phyloP scores from a whole-genome alignment of 2,797 vertebrate genomes.

The Enteromius viviparus region DNA sequence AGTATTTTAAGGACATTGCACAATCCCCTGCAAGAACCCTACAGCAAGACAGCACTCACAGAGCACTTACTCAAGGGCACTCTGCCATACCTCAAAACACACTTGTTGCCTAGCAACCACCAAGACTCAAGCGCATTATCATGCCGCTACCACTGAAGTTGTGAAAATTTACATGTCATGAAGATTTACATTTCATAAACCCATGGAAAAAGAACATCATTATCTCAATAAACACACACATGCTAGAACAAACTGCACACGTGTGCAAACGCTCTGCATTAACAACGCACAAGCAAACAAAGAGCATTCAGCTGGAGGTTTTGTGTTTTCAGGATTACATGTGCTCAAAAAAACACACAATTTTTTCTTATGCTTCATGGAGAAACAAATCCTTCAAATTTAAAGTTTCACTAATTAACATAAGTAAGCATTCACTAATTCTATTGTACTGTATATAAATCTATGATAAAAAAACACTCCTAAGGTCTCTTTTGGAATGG shows the following conservation, averaged over 20 bases:
- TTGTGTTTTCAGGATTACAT: slow-evolving; percentile 23
- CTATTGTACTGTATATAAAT: neutral
- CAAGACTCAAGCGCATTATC: slow-evolving; percentile 31
- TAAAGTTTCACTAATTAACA: neutral
- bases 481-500: no score
- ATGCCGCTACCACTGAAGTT: slow-evolving; percentile 26
- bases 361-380: neutral
- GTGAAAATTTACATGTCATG: slow-evolving; percentile 27
- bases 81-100: slow-evolving; percentile 35
- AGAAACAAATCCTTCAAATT: neutral
- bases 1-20: neutral
- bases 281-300: slow-evolving; percentile 1
- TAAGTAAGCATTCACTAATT: neutral
- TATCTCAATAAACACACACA: slow-evolving; percentile 36
- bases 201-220: slow-evolving; percentile 18
- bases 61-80: slow-evolving; percentile 1
- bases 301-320: neutral
- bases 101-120: slow-evolving; percentile 57
- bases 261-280: slow-evolving; percentile 10
- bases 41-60: slow-evolving; percentile 8
- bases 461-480: neutral
- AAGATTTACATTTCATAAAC: slow-evolving; percentile 40
- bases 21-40: slow-evolving; percentile 19
- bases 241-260: slow-evolving; percentile 30
- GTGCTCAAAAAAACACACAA: slow-evolving; percentile 17